Conservation (phyloP, 2,888 invertebrate species). For the Chrysolina oricalcia region DNA sequence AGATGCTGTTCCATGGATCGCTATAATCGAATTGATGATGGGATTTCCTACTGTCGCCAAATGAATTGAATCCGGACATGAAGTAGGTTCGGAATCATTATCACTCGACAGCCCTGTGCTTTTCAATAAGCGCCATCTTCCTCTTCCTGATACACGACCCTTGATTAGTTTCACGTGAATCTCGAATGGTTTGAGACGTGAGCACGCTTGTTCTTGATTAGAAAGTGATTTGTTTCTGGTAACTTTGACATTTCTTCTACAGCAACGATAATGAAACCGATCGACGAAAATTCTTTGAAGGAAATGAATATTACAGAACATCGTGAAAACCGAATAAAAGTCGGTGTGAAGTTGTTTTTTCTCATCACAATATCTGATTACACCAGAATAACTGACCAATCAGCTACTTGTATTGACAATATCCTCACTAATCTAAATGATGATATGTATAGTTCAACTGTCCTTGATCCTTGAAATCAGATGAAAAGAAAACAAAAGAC, state of each 20-base stretch:
- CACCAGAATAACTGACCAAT: too few relatives aligned
- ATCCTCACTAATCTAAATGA: too few relatives aligned
- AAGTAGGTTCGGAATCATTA: conserved; percentile 35
- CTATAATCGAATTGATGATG: not conserved
- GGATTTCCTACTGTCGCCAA: conserved; percentile 18
- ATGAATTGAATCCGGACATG: conserved; percentile 34
- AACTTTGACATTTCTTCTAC: not conserved
- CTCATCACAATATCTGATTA: too few relatives aligned
- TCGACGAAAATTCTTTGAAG: too few relatives aligned
- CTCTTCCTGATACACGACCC: conserved; percentile 29
- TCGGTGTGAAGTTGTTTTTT: too few relatives aligned
- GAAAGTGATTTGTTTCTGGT: conserved; percentile 12
- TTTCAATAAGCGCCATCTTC: conserved; percentile 35
- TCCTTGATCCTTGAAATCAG: too few relatives aligned
- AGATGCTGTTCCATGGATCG: not conserved
- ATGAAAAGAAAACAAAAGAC: too few relatives aligned
- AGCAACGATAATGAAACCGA: not conserved
- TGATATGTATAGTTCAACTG: too few relatives aligned
- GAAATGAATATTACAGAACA: too few relatives aligned
- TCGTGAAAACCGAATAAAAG: too few relatives aligned
- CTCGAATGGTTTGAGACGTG: conserved; percentile 10
- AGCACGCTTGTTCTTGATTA: not conserved
- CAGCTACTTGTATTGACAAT: too few relatives aligned
- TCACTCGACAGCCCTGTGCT: conserved; percentile 34
- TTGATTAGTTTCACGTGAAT: conserved; percentile 37